These are phyloP conservation scores for Callionymus lyra DNA, from an alignment of 2,113 vertebrate species.

Conservation along the genomic window DNA sequence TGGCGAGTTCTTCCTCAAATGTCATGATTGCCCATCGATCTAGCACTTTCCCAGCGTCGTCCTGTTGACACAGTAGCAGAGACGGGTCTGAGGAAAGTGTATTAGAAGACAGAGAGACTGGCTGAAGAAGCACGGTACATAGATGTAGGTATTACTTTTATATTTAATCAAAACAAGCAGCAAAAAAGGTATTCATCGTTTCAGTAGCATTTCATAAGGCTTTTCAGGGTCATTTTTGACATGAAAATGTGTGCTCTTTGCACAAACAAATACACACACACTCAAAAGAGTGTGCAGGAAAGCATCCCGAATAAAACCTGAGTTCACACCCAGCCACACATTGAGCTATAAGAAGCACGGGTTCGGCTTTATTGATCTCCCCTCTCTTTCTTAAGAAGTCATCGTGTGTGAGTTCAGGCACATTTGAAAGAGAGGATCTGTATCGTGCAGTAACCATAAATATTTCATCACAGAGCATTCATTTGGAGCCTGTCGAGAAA, in stretches of 20 bases:
- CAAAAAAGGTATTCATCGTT: slow-evolving; percentile 17
- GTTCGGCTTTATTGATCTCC: slow-evolving; percentile 22
- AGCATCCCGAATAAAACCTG: too few relatives aligned
- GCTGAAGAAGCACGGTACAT: neutral
- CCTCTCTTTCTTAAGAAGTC: slow-evolving; percentile 68
- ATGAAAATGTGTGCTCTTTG: too few relatives aligned
- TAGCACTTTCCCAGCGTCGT: slow-evolving; percentile 88
- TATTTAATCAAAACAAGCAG: neutral
- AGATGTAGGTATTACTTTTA: neutral
- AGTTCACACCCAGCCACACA: too few relatives aligned
- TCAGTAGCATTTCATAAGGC: too few relatives aligned
- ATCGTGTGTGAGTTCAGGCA: slow-evolving; percentile 81
- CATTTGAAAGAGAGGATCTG: slow-evolving; percentile 85
- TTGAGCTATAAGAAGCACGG: slow-evolving; percentile 3
- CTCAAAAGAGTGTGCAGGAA: too few relatives aligned
- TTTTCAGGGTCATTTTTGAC: too few relatives aligned
- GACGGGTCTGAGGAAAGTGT: neutral
- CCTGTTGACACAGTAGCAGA: slow-evolving; percentile 59
- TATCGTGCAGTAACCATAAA: slow-evolving; percentile 90
- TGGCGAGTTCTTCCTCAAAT: slow-evolving; percentile 89
- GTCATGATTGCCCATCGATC: slow-evolving; percentile 98
- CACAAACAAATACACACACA: too few relatives aligned
- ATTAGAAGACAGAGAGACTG: neutral
- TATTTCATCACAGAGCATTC: slow-evolving; percentile 98
- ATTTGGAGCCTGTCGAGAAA: slow-evolving; percentile 87